Evolutionary conservation across 1,140 invertebrate genomes (phyloP).

Genomic region (Trigoniulus corallinus): DNA sequence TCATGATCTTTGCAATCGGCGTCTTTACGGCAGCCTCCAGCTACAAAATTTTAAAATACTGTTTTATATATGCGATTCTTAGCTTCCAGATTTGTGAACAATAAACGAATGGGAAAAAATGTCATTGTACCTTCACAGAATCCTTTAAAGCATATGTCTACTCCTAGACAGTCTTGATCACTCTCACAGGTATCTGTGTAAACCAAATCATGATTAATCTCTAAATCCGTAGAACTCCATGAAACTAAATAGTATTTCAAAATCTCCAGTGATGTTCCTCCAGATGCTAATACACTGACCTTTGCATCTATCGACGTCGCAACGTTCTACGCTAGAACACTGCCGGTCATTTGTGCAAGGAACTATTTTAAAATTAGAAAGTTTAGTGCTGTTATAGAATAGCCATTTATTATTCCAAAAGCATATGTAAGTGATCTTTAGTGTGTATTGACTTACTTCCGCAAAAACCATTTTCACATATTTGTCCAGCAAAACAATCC

Average conservation of each 20-base stretch:
- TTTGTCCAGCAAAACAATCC: conserved; percentile 17
- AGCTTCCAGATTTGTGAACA: too few species aligned
- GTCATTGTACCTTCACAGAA: conserved; percentile 15
- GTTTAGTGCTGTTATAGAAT: background rate
- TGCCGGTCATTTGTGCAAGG: conserved; percentile 16
- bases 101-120: background rate
- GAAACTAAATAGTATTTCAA: background rate
- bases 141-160: conserved; percentile 19
- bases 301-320: conserved; percentile 14
- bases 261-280: too few species aligned
- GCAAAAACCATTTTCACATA: conserved; percentile 63
- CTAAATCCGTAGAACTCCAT: background rate
- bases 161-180: conserved; percentile 18
- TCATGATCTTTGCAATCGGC: conserved; percentile 60
- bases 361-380: conserved; percentile 9
- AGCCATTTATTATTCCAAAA: background rate
- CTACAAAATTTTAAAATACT: background rate
- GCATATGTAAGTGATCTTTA: too few species aligned
- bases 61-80: background rate
- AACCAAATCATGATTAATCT: background rate
- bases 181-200: conserved; percentile 14
- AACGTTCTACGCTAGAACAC: conserved; percentile 18
- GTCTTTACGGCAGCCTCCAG: conserved; percentile 48
- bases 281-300: too few species aligned
- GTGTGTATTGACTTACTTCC: conserved; percentile 49